Evolutionary conservation across 2,113 vertebrate genomes (phyloP).

Genomic region (Apodemus speciosus): DNA sequence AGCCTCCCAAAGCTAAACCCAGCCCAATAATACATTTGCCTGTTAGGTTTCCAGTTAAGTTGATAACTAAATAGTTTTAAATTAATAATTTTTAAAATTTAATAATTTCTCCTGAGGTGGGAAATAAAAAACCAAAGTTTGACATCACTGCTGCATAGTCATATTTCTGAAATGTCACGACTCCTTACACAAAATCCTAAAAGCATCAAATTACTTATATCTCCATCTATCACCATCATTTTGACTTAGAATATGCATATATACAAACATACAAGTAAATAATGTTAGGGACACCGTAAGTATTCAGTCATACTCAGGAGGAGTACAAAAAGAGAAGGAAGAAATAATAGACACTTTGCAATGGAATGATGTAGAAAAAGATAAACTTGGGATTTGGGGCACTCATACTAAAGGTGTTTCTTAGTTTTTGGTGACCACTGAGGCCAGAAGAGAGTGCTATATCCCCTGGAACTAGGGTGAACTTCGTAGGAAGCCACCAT

Average conservation of each 20-base stretch:
- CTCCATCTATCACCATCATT: not conserved
- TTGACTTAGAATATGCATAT: not conserved
- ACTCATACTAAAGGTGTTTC: not conserved
- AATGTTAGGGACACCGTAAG: not conserved
- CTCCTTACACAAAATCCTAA: constrained; percentile 1
- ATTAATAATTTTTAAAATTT: constrained; percentile 6
- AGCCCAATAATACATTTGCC: not conserved
- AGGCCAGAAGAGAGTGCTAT: not conserved
- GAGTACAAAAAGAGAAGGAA: not conserved
- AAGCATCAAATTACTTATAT: constrained; percentile 1
- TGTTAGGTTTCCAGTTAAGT: constrained; percentile 15
- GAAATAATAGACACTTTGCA: not conserved
- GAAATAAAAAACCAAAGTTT: not conserved
- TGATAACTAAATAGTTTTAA: not conserved
- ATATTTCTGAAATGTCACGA: not conserved
- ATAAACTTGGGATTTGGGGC: not conserved
- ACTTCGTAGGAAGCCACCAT: not conserved
- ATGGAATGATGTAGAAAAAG: not conserved
- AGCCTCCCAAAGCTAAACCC: not conserved
- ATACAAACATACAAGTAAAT: not conserved
- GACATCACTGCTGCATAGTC: not conserved
- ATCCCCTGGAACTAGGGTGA: not conserved
- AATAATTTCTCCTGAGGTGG: not conserved
- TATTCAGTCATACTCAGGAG: not conserved
- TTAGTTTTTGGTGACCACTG: not conserved